These are phyloP conservation scores for Calliopum simillimum DNA, from an alignment of 2,888 invertebrate species.

Conservation along the genomic window DNA sequence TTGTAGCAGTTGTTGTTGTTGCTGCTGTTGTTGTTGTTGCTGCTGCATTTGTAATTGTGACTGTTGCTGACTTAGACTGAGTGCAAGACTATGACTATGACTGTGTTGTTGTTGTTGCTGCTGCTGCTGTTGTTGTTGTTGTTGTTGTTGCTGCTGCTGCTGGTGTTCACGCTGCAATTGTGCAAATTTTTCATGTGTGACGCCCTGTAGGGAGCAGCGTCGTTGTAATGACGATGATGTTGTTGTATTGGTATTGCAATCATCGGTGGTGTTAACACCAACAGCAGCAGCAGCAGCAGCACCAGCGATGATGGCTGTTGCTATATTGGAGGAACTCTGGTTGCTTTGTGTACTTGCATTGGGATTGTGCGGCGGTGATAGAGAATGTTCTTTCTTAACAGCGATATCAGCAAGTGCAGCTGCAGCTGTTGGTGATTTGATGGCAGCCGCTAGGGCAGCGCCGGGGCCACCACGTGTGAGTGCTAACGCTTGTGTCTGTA, in stretches of 20 bases:
- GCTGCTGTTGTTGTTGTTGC: conserved; percentile 41
- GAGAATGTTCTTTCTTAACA: conserved; percentile 63
- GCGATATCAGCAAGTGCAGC: conserved; percentile 56
- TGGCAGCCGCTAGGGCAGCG: conserved; percentile 58
- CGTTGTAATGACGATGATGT: conserved; percentile 45
- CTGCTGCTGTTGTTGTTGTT: conserved; percentile 51
- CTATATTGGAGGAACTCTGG: conserved; percentile 24
- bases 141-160: conserved; percentile 47
- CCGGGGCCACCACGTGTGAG: conserved; percentile 70
- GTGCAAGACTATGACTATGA: conserved; percentile 33
- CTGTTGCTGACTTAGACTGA: conserved; percentile 38
- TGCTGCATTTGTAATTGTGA: conserved; percentile 46
- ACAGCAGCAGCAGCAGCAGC: conserved; percentile 26
- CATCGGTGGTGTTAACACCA: conserved; percentile 16
- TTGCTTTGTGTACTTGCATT: conserved; percentile 31
- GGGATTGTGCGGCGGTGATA: conserved; percentile 58
- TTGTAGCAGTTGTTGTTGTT: conserved; percentile 39
- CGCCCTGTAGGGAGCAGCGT: conserved; percentile 56
- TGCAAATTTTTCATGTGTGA: conserved; percentile 59
- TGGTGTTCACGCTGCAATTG: conserved; percentile 52
- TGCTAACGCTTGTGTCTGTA: conserved; percentile 76
- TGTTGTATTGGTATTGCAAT: conserved; percentile 32
- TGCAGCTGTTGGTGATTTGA: conserved; percentile 68
- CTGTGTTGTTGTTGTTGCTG: conserved; percentile 48
- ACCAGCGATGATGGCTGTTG: conserved; percentile 33